Evolutionary conservation across 2,797 vertebrate species (phyloP).

Genomic region (Nyctibius grandis): DNA sequence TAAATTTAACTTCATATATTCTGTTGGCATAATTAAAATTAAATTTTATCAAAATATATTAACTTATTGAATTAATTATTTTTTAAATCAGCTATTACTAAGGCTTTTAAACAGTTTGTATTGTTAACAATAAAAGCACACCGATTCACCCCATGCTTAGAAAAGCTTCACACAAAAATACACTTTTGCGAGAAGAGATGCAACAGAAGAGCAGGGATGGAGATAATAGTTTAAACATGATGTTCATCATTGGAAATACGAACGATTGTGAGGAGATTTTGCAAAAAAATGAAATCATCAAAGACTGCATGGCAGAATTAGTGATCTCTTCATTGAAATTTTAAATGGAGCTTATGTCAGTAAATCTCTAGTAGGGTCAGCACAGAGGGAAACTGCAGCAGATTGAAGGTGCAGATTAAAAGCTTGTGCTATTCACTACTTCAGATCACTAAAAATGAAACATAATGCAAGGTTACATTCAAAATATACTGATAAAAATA

Average conservation of each 20-base stretch:
- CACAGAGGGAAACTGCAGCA: conserved; percentile 10
- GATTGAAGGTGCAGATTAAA: conserved; percentile 25
- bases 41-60: conserved; percentile 45
- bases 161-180: conserved; percentile 56
- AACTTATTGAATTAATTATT: conserved; percentile 40
- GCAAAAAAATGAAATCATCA: conserved; percentile 46
- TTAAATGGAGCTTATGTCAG: conserved; percentile 9
- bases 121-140: conserved; percentile 44
- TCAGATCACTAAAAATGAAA: not conserved
- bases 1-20: conserved; percentile 26
- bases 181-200: conserved; percentile 45
- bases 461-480: not conserved
- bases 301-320: conserved; percentile 52
- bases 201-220: conserved; percentile 40
- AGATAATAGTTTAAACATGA: conserved; percentile 7
- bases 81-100: conserved; percentile 44
- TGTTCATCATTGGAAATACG: conserved; percentile 7
- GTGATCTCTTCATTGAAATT: conserved; percentile 33
- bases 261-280: conserved; percentile 54
- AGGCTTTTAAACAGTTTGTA: conserved; percentile 30
- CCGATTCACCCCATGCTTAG: conserved; percentile 60
- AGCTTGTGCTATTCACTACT: conserved; percentile 8
- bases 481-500: not conserved
- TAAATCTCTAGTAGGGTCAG: conserved; percentile 33
- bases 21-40: conserved; percentile 47